These are phyloP conservation scores for Anthopleura sola DNA, from an alignment of 64 coral and sea anemone species.

Conservation along the genomic window DNA sequence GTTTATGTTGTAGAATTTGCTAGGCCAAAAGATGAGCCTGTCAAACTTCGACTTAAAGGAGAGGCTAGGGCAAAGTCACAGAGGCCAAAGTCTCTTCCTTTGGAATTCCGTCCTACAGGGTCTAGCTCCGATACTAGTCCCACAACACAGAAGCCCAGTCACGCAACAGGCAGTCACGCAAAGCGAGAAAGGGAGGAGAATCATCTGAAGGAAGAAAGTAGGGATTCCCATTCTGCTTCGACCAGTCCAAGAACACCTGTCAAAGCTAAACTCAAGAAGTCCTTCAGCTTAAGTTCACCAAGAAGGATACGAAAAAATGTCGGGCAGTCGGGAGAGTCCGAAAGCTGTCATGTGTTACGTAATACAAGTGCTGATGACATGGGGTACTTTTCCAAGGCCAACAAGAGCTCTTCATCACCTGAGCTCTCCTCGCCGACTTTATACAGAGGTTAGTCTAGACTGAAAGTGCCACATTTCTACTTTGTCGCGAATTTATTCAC, in stretches of 20 bases:
- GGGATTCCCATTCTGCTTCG: not conserved
- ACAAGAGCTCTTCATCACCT: conserved; percentile 79
- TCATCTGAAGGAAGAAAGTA: not conserved
- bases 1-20: not conserved
- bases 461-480: too few species aligned
- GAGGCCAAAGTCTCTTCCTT: conserved; percentile 55
- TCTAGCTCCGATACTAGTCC: not conserved
- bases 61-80: conserved; percentile 14
- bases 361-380: not conserved
- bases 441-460: not conserved
- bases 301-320: conserved; percentile 24
- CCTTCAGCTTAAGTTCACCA: conserved; percentile 63
- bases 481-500: too few species aligned
- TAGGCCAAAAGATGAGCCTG: not conserved
- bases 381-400: conserved; percentile 11
- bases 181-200: not conserved
- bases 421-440: conserved; percentile 62
- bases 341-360: not conserved
- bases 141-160: not conserved
- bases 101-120: not conserved
- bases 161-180: not conserved
- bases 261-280: conserved; percentile 54
- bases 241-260: conserved; percentile 16
- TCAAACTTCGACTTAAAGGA: not conserved
- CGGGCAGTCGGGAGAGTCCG: not conserved